Evolutionary conservation across 2,113 vertebrate genomes (phyloP).

Genomic region (Nicator chloris): DNA sequence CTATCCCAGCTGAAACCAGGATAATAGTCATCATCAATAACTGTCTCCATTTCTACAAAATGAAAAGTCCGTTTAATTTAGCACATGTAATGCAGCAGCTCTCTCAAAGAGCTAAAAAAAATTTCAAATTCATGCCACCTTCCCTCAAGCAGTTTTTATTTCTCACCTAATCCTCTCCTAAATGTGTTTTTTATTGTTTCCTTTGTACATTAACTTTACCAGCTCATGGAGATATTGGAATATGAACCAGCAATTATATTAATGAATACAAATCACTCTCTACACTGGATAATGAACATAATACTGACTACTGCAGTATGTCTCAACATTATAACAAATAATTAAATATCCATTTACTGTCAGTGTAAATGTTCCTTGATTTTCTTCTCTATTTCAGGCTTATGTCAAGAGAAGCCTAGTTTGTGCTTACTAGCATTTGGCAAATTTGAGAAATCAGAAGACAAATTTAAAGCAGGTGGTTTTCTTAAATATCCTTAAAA

Average conservation of each 20-base stretch:
- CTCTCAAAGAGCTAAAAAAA: neutral
- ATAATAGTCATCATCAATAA: neutral
- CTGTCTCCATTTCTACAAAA: neutral
- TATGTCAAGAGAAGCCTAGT: neutral
- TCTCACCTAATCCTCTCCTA: neutral
- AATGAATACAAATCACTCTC: conserved; percentile 7
- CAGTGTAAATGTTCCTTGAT: neutral
- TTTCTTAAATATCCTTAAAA: neutral
- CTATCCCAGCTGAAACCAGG: neutral
- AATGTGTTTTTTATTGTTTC: neutral
- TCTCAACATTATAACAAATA: neutral
- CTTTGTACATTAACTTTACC: neutral
- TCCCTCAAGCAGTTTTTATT: neutral
- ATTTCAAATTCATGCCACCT: neutral
- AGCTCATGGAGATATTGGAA: neutral
- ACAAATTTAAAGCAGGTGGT: neutral
- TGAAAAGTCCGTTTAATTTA: neutral
- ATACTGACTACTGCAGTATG: neutral
- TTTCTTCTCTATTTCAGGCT: neutral
- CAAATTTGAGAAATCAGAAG: neutral
- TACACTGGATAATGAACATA: neutral
- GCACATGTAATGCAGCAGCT: neutral
- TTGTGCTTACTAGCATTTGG: neutral
- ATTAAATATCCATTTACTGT: conserved; percentile 7
- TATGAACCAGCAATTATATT: neutral